Conservation (phyloP, 2,797 vertebrate genomes). For the Ciconia nigra region DNA sequence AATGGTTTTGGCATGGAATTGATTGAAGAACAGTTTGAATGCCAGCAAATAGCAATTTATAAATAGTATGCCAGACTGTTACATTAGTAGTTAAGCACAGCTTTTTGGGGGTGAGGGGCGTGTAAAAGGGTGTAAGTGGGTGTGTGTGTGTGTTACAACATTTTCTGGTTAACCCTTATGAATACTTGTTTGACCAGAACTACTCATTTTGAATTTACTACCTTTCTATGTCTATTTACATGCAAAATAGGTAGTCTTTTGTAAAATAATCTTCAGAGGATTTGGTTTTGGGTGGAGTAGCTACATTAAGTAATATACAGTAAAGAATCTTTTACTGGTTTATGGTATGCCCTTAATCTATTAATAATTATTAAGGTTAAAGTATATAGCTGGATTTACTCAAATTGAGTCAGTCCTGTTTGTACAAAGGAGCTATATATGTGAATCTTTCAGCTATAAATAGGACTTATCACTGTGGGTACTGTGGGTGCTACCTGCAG, state of each 20-base stretch:
- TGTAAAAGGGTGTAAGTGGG: not conserved
- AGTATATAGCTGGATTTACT: not conserved
- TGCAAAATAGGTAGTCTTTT: not conserved
- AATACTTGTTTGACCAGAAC: not conserved
- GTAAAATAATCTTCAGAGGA: not conserved
- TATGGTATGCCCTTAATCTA: not conserved
- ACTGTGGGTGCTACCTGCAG: not conserved
- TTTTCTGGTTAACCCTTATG: not conserved
- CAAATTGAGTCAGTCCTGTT: not conserved
- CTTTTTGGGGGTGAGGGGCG: not conserved
- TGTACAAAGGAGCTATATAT: not conserved
- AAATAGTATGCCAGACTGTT: not conserved
- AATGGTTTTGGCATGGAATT: not conserved
- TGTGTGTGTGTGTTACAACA: rapidly evolving
- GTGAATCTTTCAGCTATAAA: not conserved
- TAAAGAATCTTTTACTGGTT: not conserved
- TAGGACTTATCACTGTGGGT: not conserved
- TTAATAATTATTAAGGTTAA: not conserved
- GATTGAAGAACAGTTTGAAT: not conserved
- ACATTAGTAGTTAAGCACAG: not conserved
- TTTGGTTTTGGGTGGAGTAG: not conserved
- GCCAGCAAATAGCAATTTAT: not conserved
- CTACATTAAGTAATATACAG: not conserved
- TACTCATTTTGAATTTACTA: not conserved
- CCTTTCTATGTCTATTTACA: not conserved